These are phyloP conservation scores for Stercorarius parasiticus DNA, from an alignment of 2,113 vertebrate species.

Conservation along the genomic window DNA sequence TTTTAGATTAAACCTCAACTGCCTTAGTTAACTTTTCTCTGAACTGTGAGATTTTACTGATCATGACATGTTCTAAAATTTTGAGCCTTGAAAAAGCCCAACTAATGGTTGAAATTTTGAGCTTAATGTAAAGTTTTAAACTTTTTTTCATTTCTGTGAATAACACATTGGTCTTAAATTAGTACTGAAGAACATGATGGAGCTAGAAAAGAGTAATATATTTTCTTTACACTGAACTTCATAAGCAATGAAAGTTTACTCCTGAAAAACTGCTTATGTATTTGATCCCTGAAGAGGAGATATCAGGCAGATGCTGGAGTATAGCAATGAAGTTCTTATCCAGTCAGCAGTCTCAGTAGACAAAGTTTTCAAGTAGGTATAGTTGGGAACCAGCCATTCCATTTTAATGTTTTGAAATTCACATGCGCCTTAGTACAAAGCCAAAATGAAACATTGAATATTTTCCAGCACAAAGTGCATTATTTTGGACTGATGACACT, in stretches of 20 bases:
- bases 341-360: neutral
- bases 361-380: neutral
- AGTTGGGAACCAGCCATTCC: neutral
- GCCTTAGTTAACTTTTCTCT: neutral
- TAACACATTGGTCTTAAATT: neutral
- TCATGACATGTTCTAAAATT: neutral
- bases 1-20: conserved; percentile 14
- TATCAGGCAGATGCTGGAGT: neutral
- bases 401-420: neutral
- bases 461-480: neutral
- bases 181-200: neutral
- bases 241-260: neutral
- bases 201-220: neutral
- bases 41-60: neutral
- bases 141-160: neutral
- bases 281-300: neutral
- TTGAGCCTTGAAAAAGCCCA: neutral
- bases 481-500: neutral
- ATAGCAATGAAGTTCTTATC: neutral
- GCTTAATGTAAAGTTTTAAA: neutral
- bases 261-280: neutral
- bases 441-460: neutral
- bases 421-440: neutral
- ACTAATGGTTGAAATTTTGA: neutral
- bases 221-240: neutral